Base-by-base conservation (phyloP, 2,113 vertebrate genomes). In the Physeter macrocephalus region DNA sequence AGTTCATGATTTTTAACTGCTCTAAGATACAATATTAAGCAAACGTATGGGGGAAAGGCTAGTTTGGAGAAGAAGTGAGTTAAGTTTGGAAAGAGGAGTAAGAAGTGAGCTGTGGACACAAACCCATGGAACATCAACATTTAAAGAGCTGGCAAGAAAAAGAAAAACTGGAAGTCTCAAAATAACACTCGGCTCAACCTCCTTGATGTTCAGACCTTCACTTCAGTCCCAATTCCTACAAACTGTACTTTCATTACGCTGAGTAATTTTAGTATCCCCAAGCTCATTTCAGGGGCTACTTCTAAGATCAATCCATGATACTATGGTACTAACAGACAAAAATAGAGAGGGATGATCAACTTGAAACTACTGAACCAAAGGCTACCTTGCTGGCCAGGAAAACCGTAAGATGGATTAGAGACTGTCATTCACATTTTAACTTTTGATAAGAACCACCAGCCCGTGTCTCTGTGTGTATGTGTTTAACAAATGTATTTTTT, bases 381-480 rank as follows among this genome's bases (percentile, higher is more conserved):
- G 23, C 43, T 82, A 46, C 12, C 3, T 11, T 74, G 29, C 39
- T 75, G 59, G 41, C 41, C 52, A 43, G 18, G 14, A 21, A 64
- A 80, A 36, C 43, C 12, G 6, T 34, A 78, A 66, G 29, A 27
- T 9, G 54, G 72, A 36, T 25, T 78, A 52, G 20, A 31, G 59
- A 61, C 0, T 34, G 17, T 39, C 21, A 46, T 12, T 36, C 9
- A 4, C 1, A 41, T 6, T 31, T 17, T 3, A 46, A 3, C 27
- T 86, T 72, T 72, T 34, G 14, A 3, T 59, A 83, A 90, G 80
- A 89, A 66, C 23, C 78, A 85, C 10, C 36, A 93, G 85, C n/a
- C 27, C 74, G 12, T 57, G 17, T 46, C 21, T 23, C 17, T 46
- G 74, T 27, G 2, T 23, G 11, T 7, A 27, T 9, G 4, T 21